Evolutionary conservation across 1,140 invertebrate genomes (phyloP).

Genomic region (Rhagoletis pomonella): DNA sequence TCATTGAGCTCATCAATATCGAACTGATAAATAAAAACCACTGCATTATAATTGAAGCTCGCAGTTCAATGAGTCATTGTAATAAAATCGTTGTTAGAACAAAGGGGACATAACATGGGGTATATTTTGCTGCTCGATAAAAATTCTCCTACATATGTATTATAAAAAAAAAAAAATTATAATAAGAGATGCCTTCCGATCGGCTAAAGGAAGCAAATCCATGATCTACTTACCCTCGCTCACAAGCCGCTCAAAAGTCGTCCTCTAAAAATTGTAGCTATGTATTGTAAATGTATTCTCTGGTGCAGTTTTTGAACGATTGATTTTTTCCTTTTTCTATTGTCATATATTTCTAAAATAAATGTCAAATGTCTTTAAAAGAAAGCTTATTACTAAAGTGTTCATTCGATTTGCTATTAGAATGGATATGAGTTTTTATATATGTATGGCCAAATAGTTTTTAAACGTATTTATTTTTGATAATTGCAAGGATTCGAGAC

Average conservation of each 20-base stretch:
- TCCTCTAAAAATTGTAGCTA: neutral
- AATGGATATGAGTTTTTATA: too few relatives aligned
- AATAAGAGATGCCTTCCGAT: neutral
- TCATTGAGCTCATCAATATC: constrained; percentile 50
- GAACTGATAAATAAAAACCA: constrained; percentile 39
- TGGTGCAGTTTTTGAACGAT: neutral
- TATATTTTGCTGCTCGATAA: too few relatives aligned
- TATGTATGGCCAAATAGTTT: too few relatives aligned
- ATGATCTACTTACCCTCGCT: constrained; percentile 16
- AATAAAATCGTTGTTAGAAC: too few relatives aligned
- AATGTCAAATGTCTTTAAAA: constrained; percentile 47
- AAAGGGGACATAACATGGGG: too few relatives aligned
- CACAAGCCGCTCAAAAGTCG: neutral
- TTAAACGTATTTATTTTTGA: too few relatives aligned
- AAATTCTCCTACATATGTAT: neutral
- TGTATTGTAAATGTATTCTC: neutral
- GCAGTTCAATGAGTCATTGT: too few relatives aligned
- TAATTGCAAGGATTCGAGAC: too few relatives aligned
- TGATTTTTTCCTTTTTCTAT: constrained; percentile 2
- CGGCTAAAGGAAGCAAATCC: neutral
- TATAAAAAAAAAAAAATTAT: neutral
- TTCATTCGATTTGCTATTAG: too few relatives aligned
- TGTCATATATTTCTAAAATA: constrained; percentile 7
- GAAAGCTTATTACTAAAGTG: neutral
- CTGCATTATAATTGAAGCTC: neutral